Evolutionary conservation across 1,140 invertebrate species (phyloP).

Genomic region (Panagrolaimus sp.): DNA sequence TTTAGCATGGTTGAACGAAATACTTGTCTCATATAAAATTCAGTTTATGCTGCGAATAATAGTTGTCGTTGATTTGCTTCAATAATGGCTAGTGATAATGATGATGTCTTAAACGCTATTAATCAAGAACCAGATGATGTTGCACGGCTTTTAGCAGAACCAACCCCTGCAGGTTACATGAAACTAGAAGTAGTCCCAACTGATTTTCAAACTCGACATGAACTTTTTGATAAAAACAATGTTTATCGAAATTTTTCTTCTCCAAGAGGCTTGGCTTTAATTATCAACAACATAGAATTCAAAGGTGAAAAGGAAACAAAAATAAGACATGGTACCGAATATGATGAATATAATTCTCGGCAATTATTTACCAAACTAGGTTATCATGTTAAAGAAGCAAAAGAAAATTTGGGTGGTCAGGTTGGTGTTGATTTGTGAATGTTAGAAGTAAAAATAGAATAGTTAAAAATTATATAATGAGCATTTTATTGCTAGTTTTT

Average conservation of each 20-base stretch:
- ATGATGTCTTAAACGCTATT: too few relatives aligned
- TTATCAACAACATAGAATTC: conserved; percentile 31
- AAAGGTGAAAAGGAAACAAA: background rate
- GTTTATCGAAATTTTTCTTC: conserved; percentile 26
- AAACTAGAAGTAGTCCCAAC: background rate
- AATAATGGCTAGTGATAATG: too few relatives aligned
- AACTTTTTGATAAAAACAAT: background rate
- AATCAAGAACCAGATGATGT: too few relatives aligned
- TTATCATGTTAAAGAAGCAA: conserved; percentile 15
- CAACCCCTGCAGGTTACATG: too few relatives aligned
- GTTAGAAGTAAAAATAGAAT: background rate
- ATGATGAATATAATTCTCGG: conserved; percentile 18
- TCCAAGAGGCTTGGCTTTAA: conserved; percentile 30
- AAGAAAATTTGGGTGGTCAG: conserved; percentile 23
- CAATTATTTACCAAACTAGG: conserved; percentile 26
- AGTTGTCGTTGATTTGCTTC: too few relatives aligned
- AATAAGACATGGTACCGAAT: conserved; percentile 17
- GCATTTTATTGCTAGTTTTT: too few relatives aligned
- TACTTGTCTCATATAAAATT: too few relatives aligned
- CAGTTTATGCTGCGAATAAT: too few relatives aligned
- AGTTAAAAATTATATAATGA: background rate
- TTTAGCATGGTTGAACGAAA: too few relatives aligned
- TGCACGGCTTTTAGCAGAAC: too few relatives aligned
- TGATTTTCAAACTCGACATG: background rate
- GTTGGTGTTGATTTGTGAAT: background rate